These are phyloP conservation scores for Oxycera nigricornis DNA, from an alignment of 2,888 invertebrate genomes.

Conservation along the genomic window DNA sequence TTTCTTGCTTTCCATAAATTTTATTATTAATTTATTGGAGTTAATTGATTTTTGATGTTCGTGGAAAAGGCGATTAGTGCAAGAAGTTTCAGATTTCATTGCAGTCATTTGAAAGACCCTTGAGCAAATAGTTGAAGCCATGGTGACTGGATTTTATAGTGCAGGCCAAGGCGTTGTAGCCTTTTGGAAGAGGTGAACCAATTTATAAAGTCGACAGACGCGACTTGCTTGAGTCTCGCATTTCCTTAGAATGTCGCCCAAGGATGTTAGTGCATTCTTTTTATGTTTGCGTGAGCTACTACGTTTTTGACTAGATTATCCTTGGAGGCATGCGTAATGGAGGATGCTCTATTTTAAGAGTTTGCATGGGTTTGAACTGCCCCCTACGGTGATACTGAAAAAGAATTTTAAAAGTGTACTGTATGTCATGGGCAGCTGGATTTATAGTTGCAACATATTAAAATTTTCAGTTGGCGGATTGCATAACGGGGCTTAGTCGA, in stretches of 20 bases:
- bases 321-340: background rate
- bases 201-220: constrained; percentile 22
- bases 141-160: background rate
- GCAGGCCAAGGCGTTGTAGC: background rate
- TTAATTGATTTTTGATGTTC: constrained; percentile 46
- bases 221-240: background rate
- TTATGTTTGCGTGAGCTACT: constrained; percentile 22
- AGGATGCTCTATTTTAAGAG: background rate
- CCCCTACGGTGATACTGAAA: background rate
- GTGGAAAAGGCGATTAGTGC: constrained; percentile 27
- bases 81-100: constrained; percentile 17
- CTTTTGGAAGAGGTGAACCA: background rate
- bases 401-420: too few relatives aligned
- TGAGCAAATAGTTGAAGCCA: background rate
- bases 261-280: background rate
- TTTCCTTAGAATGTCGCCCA: constrained; percentile 5
- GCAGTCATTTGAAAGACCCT: constrained; percentile 2
- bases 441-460: too few relatives aligned
- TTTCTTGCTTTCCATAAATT: constrained; percentile 38
- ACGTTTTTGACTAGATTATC: background rate
- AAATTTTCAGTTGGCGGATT: too few relatives aligned
- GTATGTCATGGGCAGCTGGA: too few relatives aligned
- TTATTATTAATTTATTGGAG: constrained; percentile 44
- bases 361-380: background rate
- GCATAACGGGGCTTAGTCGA: too few relatives aligned